Evolutionary conservation across 2,113 vertebrate genomes (phyloP).

Genomic region (Chloropsis hardwickii): DNA sequence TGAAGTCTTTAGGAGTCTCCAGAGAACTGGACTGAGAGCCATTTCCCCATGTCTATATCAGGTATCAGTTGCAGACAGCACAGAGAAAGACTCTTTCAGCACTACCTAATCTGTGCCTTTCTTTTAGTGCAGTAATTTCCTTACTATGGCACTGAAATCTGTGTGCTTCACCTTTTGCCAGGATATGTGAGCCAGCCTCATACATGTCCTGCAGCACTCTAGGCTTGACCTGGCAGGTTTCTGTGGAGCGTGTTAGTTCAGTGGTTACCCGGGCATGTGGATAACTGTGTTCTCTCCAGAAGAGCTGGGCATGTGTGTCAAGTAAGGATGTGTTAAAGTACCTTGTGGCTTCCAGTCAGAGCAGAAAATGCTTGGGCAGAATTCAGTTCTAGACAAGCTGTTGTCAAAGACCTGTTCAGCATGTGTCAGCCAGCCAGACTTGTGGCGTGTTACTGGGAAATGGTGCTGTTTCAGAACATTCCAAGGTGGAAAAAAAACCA

Average conservation of each 20-base stretch:
- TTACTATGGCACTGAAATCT: neutral
- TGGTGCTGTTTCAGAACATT: neutral
- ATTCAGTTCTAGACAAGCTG: neutral
- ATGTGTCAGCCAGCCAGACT: neutral
- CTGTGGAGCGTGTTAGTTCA: neutral
- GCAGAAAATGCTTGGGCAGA: neutral
- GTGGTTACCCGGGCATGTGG: neutral
- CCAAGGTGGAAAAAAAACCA: neutral
- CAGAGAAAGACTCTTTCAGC: neutral
- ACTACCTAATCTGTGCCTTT: neutral
- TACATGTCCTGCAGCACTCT: neutral
- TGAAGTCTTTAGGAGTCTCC: constrained; percentile 29
- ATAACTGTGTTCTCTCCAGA: neutral
- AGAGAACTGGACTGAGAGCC: neutral
- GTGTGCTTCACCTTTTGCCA: neutral
- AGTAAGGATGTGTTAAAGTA: neutral
- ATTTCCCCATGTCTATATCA: neutral
- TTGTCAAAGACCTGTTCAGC: neutral
- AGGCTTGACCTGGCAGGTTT: constrained; percentile 22
- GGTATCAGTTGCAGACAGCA: neutral
- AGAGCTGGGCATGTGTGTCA: neutral
- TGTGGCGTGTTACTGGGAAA: neutral
- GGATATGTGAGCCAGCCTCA: neutral
- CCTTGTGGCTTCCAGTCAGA: neutral
- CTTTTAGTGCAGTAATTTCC: neutral